A percentile compares a stretch with the other conserved stretches of the same genome.
Evolutionary conservation across 2,113 vertebrate genomes (phyloP).

Genomic region (Pedetes capensis): DNA sequence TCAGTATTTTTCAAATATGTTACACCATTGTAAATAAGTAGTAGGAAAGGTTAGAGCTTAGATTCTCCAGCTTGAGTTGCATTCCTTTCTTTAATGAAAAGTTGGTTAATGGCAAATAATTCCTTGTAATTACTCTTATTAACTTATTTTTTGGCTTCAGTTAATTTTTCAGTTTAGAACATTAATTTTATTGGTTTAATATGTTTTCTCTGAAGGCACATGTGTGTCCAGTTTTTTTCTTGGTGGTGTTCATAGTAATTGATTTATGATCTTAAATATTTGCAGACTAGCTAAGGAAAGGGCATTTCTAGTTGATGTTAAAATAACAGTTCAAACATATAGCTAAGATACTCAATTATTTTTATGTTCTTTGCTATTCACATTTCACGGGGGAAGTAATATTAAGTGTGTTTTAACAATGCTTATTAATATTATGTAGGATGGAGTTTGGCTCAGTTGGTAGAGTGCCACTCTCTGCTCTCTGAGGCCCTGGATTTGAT

Average conservation of each 20-base stretch:
- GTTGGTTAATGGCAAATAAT: constrained; percentile 2
- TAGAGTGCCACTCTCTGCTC: no score
- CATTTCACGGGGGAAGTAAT: background rate
- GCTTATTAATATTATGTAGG: constrained; percentile 15
- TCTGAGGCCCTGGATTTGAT: no score
- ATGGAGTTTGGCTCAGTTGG: no score
- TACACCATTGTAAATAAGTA: constrained; percentile 48
- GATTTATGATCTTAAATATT: constrained; percentile 51
- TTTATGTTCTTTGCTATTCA: constrained; percentile 43
- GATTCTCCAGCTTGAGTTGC: background rate
- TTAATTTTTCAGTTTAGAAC: constrained; percentile 61
- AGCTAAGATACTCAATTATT: constrained; percentile 14
- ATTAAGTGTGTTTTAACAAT: constrained; percentile 1
- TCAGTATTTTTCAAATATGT: constrained; percentile 48
- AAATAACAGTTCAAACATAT: constrained; percentile 28
- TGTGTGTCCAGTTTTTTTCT: constrained; percentile 4
- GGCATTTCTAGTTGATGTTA: constrained; percentile 45
- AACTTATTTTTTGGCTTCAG: constrained; percentile 5
- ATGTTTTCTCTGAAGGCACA: background rate
- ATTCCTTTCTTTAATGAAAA: constrained; percentile 51
- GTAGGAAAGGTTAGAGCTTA: constrained; percentile 31
- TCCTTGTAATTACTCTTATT: background rate
- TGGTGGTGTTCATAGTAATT: constrained; percentile 49
- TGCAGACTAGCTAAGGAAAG: constrained; percentile 27
- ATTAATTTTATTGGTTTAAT: constrained; percentile 46